Evolutionary conservation across 2,888 invertebrate species (phyloP).

Genomic region (Caenorhabditis virilis): DNA sequence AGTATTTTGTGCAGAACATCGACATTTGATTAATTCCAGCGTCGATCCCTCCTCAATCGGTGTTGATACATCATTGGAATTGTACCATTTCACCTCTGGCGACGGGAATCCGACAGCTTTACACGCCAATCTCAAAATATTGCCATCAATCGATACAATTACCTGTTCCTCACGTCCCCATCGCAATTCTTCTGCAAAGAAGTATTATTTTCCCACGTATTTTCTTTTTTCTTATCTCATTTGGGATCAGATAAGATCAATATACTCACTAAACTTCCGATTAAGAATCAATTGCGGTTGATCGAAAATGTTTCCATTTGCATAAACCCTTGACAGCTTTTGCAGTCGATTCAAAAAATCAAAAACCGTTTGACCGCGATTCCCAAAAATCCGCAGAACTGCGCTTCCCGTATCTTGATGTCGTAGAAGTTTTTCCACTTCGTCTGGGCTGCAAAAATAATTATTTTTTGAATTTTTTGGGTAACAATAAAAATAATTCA

Average conservation of each 20-base stretch:
- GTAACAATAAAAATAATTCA: neutral
- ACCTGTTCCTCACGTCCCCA: constrained; percentile 24
- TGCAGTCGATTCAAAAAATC: constrained; percentile 42
- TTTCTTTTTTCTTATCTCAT: neutral
- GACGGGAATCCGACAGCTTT: constrained; percentile 69
- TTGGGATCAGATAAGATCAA: neutral
- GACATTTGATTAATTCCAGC: constrained; percentile 43
- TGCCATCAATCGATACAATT: constrained; percentile 24
- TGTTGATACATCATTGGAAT: constrained; percentile 18
- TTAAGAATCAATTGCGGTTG: constrained; percentile 59
- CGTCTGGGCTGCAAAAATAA: constrained; percentile 11
- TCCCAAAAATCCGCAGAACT: constrained; percentile 67
- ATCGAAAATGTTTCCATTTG: constrained; percentile 56
- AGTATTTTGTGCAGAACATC: neutral
- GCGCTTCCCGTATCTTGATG: constrained; percentile 61
- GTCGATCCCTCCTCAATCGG: constrained; percentile 28
- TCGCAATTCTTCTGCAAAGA: constrained; percentile 18
- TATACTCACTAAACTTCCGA: constrained; percentile 62
- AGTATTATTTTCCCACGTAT: too few species aligned
- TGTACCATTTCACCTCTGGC: constrained; percentile 69
- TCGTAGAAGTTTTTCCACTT: constrained; percentile 35
- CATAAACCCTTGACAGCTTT: constrained; percentile 46
- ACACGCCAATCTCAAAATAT: constrained; percentile 55
- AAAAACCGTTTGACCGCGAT: constrained; percentile 67
- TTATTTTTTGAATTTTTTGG: neutral